Evolutionary conservation across 2,888 invertebrate genomes (phyloP).

Genomic region (Pyrocoelia pectoralis): DNA sequence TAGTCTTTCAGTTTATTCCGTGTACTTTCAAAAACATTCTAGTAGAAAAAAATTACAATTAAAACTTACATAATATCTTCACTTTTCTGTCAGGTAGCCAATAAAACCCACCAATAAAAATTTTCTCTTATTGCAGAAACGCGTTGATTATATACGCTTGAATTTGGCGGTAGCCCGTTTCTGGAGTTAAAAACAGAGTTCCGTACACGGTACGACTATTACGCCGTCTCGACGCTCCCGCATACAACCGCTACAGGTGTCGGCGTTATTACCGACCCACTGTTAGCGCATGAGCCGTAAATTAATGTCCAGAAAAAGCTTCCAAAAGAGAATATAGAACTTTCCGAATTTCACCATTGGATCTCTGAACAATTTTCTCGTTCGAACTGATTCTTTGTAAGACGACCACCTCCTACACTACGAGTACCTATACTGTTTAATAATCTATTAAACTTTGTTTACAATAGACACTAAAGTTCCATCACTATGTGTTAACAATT

Average conservation of each 20-base stretch:
- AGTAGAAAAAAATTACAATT: neutral
- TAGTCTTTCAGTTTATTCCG: too few relatives aligned
- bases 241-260: slow-evolving; percentile 38
- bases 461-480: too few relatives aligned
- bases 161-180: neutral
- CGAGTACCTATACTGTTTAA: neutral
- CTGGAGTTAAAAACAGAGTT: slow-evolving; percentile 16
- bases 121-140: neutral
- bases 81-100: neutral
- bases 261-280: slow-evolving; percentile 37
- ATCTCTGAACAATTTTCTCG: slow-evolving; percentile 26
- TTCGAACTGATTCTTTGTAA: slow-evolving; percentile 9
- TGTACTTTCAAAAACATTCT: too few relatives aligned
- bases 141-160: neutral
- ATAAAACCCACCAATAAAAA: neutral
- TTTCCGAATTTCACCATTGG: slow-evolving; percentile 18
- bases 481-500: neutral
- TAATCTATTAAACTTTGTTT: too few relatives aligned
- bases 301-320: slow-evolving; percentile 17
- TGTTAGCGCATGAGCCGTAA: slow-evolving; percentile 36
- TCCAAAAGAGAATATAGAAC: slow-evolving; percentile 8
- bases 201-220: slow-evolving; percentile 26
- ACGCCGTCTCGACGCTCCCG: slow-evolving; percentile 31
- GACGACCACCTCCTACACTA: neutral
- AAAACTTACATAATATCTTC: slow-evolving; percentile 6